phyloP scores from a whole-genome alignment of 2,797 vertebrate species.

The Sebastes nivosus region DNA sequence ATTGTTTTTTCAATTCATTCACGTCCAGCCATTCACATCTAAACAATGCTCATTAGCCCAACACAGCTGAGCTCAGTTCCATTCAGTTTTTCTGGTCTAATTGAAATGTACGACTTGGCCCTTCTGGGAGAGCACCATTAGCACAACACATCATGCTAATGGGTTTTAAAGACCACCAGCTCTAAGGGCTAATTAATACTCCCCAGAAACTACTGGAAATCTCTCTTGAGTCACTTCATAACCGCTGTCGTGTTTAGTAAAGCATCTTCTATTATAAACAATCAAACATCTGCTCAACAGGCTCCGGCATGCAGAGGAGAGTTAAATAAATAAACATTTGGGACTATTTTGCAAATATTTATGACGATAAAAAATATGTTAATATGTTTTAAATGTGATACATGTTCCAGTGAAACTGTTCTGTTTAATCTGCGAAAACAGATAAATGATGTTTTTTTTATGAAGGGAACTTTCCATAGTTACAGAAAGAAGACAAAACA shows the following conservation, averaged over 20 bases:
- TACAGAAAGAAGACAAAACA: neutral
- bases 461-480: neutral
- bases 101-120: slow-evolving; percentile 57
- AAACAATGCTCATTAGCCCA: slow-evolving; percentile 61
- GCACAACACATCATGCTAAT: slow-evolving; percentile 66
- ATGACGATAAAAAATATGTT: neutral
- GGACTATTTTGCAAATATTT: neutral
- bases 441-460: neutral
- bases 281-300: neutral
- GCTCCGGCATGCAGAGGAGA: neutral
- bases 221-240: slow-evolving; percentile 49
- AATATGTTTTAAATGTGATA: neutral
- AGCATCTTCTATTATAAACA: slow-evolving; percentile 9
- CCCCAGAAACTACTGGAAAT: slow-evolving; percentile 44
- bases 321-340: neutral
- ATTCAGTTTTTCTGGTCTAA: slow-evolving; percentile 56
- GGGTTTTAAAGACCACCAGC: slow-evolving; percentile 69
- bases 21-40: slow-evolving; percentile 58
- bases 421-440: neutral
- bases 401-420: neutral
- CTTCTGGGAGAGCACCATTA: slow-evolving; percentile 68
- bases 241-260: slow-evolving; percentile 57
- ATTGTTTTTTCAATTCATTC: slow-evolving; percentile 37
- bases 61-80: slow-evolving; percentile 65
- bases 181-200: slow-evolving; percentile 69